These are phyloP conservation scores for Exephanes ischioxanthus DNA, from an alignment of 2,888 invertebrate species.

Conservation along the genomic window DNA sequence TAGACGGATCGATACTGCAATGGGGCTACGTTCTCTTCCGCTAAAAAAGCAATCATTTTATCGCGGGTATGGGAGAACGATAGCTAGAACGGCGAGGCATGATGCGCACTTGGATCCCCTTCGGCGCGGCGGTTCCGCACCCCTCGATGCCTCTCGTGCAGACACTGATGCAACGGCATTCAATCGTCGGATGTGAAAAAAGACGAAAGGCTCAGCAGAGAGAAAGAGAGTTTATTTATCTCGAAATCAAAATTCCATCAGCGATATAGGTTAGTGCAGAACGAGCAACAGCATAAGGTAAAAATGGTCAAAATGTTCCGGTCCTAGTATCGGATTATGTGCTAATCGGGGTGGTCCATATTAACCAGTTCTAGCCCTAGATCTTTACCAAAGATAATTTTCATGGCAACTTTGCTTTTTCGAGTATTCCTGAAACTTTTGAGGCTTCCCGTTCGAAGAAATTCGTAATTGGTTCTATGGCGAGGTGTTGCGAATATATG, in stretches of 20 bases:
- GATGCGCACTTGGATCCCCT: slow-evolving; percentile 19
- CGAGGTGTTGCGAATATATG: too few species aligned
- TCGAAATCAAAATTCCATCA: too few species aligned
- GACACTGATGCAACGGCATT: slow-evolving; percentile 37
- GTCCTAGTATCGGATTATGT: too few species aligned
- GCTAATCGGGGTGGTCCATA: too few species aligned
- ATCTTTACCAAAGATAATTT: too few species aligned
- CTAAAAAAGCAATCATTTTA: slow-evolving; percentile 67
- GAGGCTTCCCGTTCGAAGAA: too few species aligned
- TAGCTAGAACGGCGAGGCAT: slow-evolving; percentile 9
- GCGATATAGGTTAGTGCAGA: too few species aligned
- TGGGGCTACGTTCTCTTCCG: slow-evolving; percentile 29
- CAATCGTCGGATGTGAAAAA: slow-evolving; percentile 32
- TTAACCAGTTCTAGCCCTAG: too few species aligned
- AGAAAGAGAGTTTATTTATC: slow-evolving; percentile 11
- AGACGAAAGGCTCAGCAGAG: neutral
- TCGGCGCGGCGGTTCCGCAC: slow-evolving; percentile 1
- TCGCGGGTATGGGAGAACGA: slow-evolving; percentile 61
- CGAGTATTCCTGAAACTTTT: too few species aligned
- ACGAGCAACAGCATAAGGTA: too few species aligned
- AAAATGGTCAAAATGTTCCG: too few species aligned
- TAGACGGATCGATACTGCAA: neutral
- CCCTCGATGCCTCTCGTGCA: slow-evolving; percentile 5
- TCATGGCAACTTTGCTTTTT: too few species aligned
- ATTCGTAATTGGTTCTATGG: neutral